Base-by-base conservation (phyloP, 2,797 vertebrate species). In the Gadopsis marmoratus region DNA sequence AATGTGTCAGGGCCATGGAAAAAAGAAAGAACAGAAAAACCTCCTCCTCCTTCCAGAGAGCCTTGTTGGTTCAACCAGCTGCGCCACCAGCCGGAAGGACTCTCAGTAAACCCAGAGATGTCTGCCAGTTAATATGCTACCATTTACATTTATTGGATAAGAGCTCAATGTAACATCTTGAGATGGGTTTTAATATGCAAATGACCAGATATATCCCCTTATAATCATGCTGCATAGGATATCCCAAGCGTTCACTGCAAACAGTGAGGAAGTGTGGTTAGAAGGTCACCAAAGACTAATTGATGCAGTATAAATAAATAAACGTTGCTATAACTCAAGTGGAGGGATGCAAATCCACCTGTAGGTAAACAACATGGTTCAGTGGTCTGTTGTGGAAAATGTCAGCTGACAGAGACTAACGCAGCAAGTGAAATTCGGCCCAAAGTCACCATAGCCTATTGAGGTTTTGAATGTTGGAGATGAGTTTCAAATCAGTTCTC, bases 101-200 rank as follows among this genome's bases (percentile, higher is more conserved):
- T 72, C 55, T 78, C 61, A 53, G 17, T 48, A 45, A 50, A 53
- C 5, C 31, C 35, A 29, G 19, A 39, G 1, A 43, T n/a, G 53
- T 60, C 43, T 74, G 58, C 16, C 23, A 23, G 29, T 37, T 53
- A 69, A 45, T 62, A 48, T 50, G n/a, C 54, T 64, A 23, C 53
- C 64, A 72, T 81, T 79, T 78, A 82, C 78, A 83, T 78, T 60
- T 53, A 47, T 47, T 43, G 48, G 35, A 74, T 19, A 35, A 65
- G 39, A 55, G 41, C 56, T 37, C 10, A 71, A 29, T 53, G 35
- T 19, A 19, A 67, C 43, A 70, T 51, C 13, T 59, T 51, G 3
- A 31, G 31, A 63, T 12, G 16, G 51, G 23, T 23, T 35, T 50
- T 59, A 71, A 41, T 54, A 71, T 68, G 66, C 31, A 41, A 62